A percentile compares a stretch with the other conserved stretches of the same genome.
phyloP scores from a whole-genome alignment of 2,113 vertebrate species.

The Riparia riparia region DNA sequence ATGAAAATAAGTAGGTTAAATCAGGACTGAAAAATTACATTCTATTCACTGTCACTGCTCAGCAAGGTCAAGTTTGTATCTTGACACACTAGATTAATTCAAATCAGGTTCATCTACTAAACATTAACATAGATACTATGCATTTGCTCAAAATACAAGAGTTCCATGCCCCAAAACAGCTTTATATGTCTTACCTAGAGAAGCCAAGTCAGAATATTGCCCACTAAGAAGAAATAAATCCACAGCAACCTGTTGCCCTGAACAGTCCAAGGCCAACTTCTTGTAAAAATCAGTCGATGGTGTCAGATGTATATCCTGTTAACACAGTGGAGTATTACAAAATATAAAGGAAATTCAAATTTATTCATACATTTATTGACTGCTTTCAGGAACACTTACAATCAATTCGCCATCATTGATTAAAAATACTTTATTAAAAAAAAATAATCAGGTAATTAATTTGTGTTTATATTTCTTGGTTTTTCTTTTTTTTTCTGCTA shows the following conservation, averaged over 20 bases:
- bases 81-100: background rate
- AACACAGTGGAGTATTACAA: background rate
- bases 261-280: constrained; percentile 97
- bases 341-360: background rate
- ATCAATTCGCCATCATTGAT: background rate
- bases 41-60: background rate
- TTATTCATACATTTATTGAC: background rate
- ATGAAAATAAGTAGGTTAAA: background rate
- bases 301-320: constrained; percentile 91
- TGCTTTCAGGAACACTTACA: background rate
- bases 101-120: background rate
- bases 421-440: background rate
- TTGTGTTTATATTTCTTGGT: background rate
- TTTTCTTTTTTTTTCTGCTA: background rate
- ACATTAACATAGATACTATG: background rate
- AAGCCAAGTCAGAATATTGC: constrained; percentile 94
- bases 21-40: background rate
- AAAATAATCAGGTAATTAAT: background rate
- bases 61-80: background rate
- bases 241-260: constrained; percentile 94
- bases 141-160: background rate
- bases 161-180: background rate
- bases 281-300: constrained; percentile 98
- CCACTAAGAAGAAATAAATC: constrained; percentile 95
- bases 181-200: constrained; percentile 82